Percentiles rank a stretch among this genome's conserved stretches.
Evolutionary conservation across 2,888 invertebrate species (phyloP).

Genomic region (Drosophila hawaiiensis): DNA sequence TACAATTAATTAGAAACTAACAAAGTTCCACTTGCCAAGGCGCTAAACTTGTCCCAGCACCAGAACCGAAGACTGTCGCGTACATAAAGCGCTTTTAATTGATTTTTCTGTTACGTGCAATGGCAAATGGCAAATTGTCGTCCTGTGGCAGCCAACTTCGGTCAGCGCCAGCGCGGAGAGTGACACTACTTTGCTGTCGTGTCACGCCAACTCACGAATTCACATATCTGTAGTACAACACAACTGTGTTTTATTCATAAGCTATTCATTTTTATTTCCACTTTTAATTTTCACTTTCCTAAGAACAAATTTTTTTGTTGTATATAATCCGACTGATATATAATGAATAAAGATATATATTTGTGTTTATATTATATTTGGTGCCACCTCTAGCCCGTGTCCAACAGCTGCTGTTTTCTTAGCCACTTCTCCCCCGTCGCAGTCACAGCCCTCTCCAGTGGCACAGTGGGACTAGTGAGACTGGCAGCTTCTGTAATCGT

Average conservation of each 20-base stretch:
- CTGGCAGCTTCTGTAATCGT: slow-evolving; percentile 64
- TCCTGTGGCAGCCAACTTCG: slow-evolving; percentile 38
- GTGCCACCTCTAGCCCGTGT: slow-evolving; percentile 3
- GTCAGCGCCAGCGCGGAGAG: slow-evolving; percentile 1
- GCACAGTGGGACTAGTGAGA: slow-evolving; percentile 22
- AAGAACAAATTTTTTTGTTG: neutral
- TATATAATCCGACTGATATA: neutral
- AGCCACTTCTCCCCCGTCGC: neutral
- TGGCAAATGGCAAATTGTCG: slow-evolving; percentile 63
- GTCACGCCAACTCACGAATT: neutral
- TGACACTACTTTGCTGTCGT: neutral
- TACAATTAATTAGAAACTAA: slow-evolving; percentile 81
- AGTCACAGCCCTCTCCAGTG: neutral
- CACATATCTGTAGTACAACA: neutral
- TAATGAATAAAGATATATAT: neutral
- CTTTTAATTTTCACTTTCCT: neutral
- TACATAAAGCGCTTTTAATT: slow-evolving; percentile 80
- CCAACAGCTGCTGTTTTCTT: slow-evolving; percentile 26
- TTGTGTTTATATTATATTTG: neutral
- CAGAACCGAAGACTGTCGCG: slow-evolving; percentile 69
- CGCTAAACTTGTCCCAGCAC: slow-evolving; percentile 68
- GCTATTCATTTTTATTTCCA: too few species aligned
- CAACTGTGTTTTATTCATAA: neutral
- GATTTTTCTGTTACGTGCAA: slow-evolving; percentile 79
- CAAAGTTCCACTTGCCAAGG: slow-evolving; percentile 79